These are phyloP conservation scores for Crotophaga sulcirostris DNA, from an alignment of 2,113 vertebrate genomes.

Conservation along the genomic window DNA sequence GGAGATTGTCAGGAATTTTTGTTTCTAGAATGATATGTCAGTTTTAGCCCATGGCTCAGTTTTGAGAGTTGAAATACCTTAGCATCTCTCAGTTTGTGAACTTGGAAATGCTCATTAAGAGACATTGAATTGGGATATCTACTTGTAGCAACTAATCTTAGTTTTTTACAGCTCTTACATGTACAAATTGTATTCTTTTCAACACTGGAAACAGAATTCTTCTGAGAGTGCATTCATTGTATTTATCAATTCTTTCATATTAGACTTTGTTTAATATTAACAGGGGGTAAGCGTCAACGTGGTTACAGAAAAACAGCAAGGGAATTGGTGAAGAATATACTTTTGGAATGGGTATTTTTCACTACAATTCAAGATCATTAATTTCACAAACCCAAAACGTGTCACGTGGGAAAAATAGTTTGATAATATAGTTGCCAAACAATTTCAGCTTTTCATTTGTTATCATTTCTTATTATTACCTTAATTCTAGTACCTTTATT, in stretches of 20 bases:
- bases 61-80: not conserved
- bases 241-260: not conserved
- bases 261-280: not conserved
- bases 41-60: not conserved
- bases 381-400: rapidly evolving
- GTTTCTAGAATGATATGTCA: not conserved
- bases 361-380: not conserved
- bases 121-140: not conserved
- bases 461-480: not conserved
- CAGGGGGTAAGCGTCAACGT: not conserved
- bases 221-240: not conserved
- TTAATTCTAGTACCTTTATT: not conserved
- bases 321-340: not conserved
- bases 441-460: not conserved
- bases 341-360: not conserved
- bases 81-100: not conserved
- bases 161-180: rapidly evolving
- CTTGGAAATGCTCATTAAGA: not conserved
- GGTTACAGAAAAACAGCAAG: not conserved
- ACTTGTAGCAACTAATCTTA: not conserved
- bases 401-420: rapidly evolving
- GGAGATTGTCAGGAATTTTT: not conserved
- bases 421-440: not conserved
- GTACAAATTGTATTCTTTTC: not conserved
- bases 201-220: not conserved